A percentile compares a stretch with the other conserved stretches of the same genome.
Evolutionary conservation across 2,113 vertebrate species (phyloP).

Genomic region (Prolemur simus): DNA sequence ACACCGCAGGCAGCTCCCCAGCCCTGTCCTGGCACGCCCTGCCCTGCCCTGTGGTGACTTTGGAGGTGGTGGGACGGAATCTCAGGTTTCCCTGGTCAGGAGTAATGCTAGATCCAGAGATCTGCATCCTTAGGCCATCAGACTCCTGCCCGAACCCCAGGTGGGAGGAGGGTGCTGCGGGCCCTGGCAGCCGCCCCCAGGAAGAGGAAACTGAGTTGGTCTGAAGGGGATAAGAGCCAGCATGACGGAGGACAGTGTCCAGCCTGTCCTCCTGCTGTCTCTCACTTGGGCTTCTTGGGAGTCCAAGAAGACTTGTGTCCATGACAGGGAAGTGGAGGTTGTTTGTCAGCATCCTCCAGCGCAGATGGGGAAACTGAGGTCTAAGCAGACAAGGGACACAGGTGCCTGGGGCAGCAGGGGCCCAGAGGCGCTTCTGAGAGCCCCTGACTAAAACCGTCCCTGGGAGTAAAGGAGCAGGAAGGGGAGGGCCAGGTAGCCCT

Average conservation of each 20-base stretch:
- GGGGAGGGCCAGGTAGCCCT: not conserved
- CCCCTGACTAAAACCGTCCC: not conserved
- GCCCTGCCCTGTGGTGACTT: slow-evolving; percentile 11
- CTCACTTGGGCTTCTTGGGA: not conserved
- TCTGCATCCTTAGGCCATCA: not conserved
- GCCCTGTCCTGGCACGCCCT: not conserved
- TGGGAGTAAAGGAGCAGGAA: not conserved
- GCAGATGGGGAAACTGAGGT: not conserved
- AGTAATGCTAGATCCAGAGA: not conserved
- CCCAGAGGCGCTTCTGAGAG: not conserved
- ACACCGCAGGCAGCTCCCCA: not conserved
- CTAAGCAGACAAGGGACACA: not conserved
- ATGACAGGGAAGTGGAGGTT: not conserved
- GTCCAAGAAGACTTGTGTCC: not conserved
- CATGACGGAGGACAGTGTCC: not conserved
- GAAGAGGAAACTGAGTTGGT: not conserved
- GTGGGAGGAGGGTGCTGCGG: not conserved
- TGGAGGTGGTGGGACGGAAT: not conserved
- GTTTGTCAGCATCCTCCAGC: not conserved
- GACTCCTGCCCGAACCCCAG: not conserved
- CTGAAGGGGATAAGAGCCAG: not conserved
- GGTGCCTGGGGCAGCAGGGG: not conserved
- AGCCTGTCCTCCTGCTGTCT: not conserved
- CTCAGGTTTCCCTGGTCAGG: not conserved
- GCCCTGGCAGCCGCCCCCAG: not conserved